Evolutionary conservation across 2,888 invertebrate genomes (phyloP).

Genomic region (Ichneumoninae sp.): DNA sequence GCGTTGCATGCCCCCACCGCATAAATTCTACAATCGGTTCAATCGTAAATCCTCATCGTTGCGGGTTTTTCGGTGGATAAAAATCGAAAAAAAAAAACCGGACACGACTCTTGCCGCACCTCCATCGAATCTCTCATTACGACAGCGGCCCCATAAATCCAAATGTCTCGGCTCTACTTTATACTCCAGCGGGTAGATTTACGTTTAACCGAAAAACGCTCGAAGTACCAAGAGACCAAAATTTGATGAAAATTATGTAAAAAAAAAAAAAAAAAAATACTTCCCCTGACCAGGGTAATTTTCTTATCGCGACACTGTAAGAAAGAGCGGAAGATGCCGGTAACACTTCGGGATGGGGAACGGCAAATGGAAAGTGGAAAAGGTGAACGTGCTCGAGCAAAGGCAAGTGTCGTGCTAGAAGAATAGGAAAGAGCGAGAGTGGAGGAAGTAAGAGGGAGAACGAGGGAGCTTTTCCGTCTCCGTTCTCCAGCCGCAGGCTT

Average conservation of each 20-base stretch:
- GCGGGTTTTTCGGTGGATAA: slow-evolving; percentile 2
- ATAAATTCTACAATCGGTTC: slow-evolving; percentile 42
- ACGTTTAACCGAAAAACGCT: neutral
- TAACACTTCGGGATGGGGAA: slow-evolving; percentile 31
- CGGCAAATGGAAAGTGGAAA: slow-evolving; percentile 71
- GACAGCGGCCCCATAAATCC: neutral
- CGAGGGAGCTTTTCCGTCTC: slow-evolving; percentile 51
- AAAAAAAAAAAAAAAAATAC: slow-evolving; percentile 3
- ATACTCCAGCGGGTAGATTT: neutral
- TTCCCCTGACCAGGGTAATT: slow-evolving; percentile 45
- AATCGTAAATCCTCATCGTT: slow-evolving; percentile 49
- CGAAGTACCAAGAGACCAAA: neutral
- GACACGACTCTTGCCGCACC: slow-evolving; percentile 6
- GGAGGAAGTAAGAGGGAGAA: slow-evolving; percentile 41
- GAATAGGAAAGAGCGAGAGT: slow-evolving; percentile 41
- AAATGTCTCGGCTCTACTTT: neutral
- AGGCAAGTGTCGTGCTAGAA: slow-evolving; percentile 61
- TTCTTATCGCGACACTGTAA: slow-evolving; percentile 67
- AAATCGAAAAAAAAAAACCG: neutral
- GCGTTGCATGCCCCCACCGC: slow-evolving; percentile 22
- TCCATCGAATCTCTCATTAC: slow-evolving; percentile 9
- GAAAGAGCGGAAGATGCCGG: slow-evolving; percentile 43
- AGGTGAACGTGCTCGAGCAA: slow-evolving; percentile 69
- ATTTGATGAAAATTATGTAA: neutral
- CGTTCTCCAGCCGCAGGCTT: slow-evolving; percentile 64